Evolutionary conservation across 2,113 vertebrate species (phyloP), one percentile per base, ranked within the genome.

Genomic region (Eulemur macaco): DNA sequence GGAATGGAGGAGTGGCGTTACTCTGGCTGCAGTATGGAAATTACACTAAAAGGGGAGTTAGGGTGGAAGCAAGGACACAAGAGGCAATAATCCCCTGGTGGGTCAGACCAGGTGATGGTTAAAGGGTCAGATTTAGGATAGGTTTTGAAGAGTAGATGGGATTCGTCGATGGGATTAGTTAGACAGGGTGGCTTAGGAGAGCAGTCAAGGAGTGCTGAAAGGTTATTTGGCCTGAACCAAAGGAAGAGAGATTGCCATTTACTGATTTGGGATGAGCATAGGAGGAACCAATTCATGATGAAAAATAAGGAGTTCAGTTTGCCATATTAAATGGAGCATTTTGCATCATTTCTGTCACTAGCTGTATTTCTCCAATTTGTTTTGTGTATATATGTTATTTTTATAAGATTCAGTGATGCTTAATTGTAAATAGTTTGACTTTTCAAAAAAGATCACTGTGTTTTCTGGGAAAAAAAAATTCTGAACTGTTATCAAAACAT

Each of bases 301-400:
- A 23, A 86, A 92, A 94, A 77, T 18, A 8, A 39, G 23, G 54
- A 94, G 27, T 94, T 91, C 39, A 78, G 29, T 74, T 23, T 64
- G 37, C 17, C 76, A 91, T 42, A 68, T 81, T 84, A 85, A 85
- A 90, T 74, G 77, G 27, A 77, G 10, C 77, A 8, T 89, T 66
- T 80, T 60, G 50, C 50, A 52, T 52, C 50, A 42, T 78, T 66
- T 58, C 77, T 84, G 60, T 87, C 45, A 94, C 31, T n/a, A 8
- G 29, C 12, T 50, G 47, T 71, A 37, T 60, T 60, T 93, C 47
- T 93, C 81, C 42, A 27, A 0, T 76, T 95, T 31, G 17, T 93
- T 91, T 96, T 93, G 17, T 66, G 17, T 50, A 83, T 63, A 15
- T 93, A 54, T 93, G 54, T 52, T 71, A 54, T 80, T 34, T 93